A percentile compares a stretch with the other conserved stretches of the same genome.
Evolutionary conservation across 2,113 vertebrate genomes (phyloP).

Genomic region (Empidonax traillii): DNA sequence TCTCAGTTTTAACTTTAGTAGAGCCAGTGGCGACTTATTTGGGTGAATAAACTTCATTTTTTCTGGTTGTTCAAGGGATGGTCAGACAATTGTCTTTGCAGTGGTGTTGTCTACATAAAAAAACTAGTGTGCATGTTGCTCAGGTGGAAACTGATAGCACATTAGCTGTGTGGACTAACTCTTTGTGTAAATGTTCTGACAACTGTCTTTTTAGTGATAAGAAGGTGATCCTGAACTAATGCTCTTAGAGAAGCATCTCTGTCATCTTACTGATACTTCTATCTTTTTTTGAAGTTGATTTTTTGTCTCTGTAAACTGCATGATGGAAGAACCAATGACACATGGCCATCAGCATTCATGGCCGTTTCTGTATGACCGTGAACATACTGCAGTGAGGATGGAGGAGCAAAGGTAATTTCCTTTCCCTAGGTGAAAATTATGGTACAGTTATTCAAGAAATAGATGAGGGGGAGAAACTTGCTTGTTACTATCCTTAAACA

Average conservation of each 20-base stretch:
- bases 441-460: not conserved
- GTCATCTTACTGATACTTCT: not conserved
- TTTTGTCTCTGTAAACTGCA: not conserved
- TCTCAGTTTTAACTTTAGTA: not conserved
- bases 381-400: not conserved
- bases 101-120: not conserved
- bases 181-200: not conserved
- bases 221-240: not conserved
- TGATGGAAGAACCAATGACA: not conserved
- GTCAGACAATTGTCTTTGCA: not conserved
- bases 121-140: not conserved
- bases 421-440: not conserved
- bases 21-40: not conserved
- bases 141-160: not conserved
- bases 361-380: not conserved
- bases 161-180: not conserved
- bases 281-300: not conserved
- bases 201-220: not conserved
- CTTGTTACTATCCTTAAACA: not conserved
- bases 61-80: not conserved
- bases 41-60: not conserved
- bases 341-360: not conserved
- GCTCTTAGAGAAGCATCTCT: not conserved
- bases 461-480: not conserved
- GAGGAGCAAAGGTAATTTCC: not conserved